A percentile compares a stretch with the other conserved stretches of the same genome.
Conservation (phyloP, 1,140 invertebrate genomes). For the Trachelipus rathkii region DNA sequence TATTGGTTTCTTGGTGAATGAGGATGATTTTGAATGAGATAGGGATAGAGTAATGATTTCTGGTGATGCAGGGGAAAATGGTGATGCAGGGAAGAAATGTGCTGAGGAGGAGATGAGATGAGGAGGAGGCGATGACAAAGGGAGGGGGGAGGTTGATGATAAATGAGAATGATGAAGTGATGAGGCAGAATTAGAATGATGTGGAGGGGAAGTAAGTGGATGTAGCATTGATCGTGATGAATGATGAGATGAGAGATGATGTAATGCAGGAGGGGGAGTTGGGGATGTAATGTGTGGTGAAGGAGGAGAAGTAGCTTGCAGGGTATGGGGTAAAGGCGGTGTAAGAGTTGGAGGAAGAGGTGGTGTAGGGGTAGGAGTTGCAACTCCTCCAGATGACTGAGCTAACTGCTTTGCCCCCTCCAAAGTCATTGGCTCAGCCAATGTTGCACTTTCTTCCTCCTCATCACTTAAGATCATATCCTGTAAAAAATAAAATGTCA, state of each 20-base stretch:
- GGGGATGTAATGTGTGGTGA: constrained; percentile 33
- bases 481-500: constrained; percentile 19
- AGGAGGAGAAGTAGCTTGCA: constrained; percentile 33
- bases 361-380: constrained; percentile 38
- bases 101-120: constrained; percentile 35
- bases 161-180: constrained; percentile 33
- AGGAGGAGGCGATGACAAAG: constrained; percentile 20
- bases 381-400: constrained; percentile 34
- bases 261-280: constrained; percentile 23
- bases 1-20: no score
- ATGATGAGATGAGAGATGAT: constrained; percentile 32
- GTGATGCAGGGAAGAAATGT: constrained; percentile 31
- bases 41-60: no score
- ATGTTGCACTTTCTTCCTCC: constrained; percentile 44
- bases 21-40: constrained; percentile 13
- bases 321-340: constrained; percentile 35
- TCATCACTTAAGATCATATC: constrained; percentile 44
- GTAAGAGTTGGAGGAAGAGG: constrained; percentile 32
- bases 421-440: constrained; percentile 45
- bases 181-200: constrained; percentile 29
- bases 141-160: constrained; percentile 37
- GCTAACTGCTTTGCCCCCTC: constrained; percentile 43
- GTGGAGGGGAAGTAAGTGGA: constrained; percentile 32
- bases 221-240: constrained; percentile 13
- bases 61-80: constrained; percentile 38